Conservation (phyloP, 1,140 invertebrate genomes). For the Aphelenchoides besseyi region DNA sequence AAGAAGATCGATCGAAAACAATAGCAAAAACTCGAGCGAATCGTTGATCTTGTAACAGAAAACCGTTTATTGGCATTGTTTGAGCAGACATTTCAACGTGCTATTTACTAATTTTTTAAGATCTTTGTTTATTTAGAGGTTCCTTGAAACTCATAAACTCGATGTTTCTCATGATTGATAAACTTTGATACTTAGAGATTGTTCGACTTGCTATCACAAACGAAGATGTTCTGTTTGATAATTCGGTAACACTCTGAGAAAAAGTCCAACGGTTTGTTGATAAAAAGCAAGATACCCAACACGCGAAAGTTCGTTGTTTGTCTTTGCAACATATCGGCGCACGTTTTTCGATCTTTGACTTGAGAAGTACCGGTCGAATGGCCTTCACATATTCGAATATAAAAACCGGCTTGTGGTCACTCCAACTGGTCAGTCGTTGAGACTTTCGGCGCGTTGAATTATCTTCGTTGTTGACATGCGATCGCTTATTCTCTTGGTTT, state of each 20-base stretch:
- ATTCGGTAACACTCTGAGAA: neutral
- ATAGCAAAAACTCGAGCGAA: no score
- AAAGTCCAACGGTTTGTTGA: neutral
- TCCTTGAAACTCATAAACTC: no score
- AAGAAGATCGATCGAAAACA: no score
- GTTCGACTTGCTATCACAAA: neutral
- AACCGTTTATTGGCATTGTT: no score
- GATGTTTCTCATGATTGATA: no score
- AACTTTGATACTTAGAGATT: neutral
- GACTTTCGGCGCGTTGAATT: neutral
- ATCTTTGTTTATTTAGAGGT: no score
- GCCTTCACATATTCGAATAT: neutral
- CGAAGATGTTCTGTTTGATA: neutral
- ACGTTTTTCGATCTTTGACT: neutral
- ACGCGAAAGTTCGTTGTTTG: neutral
- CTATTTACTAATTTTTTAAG: no score
- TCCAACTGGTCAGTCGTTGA: neutral
- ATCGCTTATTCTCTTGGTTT: neutral
- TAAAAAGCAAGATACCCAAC: neutral
- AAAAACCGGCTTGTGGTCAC: no score
- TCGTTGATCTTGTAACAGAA: no score
- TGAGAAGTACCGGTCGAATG: neutral
- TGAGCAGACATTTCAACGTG: no score
- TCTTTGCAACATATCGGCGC: neutral
- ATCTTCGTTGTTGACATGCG: neutral